Conservation (phyloP, 1,140 invertebrate species). For the Pteromalus puparum region DNA sequence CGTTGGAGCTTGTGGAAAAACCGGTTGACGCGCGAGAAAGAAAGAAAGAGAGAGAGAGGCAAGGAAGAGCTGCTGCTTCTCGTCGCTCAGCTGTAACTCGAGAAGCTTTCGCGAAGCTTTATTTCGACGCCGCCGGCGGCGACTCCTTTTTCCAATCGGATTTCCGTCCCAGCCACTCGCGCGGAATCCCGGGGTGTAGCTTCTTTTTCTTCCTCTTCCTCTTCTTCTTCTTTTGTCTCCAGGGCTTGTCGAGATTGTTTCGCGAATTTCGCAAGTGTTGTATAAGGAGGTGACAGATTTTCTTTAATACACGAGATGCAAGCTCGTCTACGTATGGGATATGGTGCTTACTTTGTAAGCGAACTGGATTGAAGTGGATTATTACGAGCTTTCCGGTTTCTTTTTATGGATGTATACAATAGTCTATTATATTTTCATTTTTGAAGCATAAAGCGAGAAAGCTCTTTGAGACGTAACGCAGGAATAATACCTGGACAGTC, state of each 20-base stretch:
- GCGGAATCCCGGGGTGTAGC: background rate
- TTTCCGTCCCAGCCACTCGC: background rate
- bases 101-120: slow-evolving; percentile 43
- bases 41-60: background rate
- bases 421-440: too few species aligned
- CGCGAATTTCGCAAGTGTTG: slow-evolving; percentile 7
- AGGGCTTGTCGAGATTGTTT: slow-evolving; percentile 18
- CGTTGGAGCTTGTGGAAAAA: background rate
- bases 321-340: background rate
- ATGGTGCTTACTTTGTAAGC: background rate
- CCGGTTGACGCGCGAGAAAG: background rate
- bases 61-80: background rate
- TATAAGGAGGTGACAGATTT: background rate
- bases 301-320: background rate
- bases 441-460: too few species aligned
- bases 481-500: too few species aligned
- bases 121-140: slow-evolving; percentile 4
- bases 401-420: too few species aligned
- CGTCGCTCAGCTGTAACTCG: slow-evolving; percentile 38
- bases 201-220: background rate
- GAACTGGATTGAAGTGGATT: too few species aligned
- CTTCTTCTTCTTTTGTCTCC: background rate
- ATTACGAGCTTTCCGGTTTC: too few species aligned
- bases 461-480: too few species aligned
- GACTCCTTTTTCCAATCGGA: slow-evolving; percentile 39